Base-by-base conservation (phyloP, 2,113 vertebrate genomes). In the Hipposideros armiger region DNA sequence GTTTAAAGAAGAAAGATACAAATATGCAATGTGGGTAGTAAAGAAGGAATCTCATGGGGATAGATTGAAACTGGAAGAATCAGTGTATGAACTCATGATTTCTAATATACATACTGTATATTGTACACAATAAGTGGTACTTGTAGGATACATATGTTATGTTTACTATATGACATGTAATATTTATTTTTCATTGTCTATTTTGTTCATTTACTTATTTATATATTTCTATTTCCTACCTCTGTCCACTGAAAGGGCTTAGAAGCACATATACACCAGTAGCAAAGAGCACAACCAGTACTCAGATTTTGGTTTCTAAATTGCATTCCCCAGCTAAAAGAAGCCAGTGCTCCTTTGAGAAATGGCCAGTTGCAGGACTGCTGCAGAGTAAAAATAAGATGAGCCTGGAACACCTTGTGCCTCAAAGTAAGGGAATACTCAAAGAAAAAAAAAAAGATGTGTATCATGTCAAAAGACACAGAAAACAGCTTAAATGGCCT, bases 261-360 rank as follows among this genome's bases (percentile, higher is more conserved):
- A 77, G 28, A 93, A 82, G 73, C 36, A 67, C 52, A 80, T 32
- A 87, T 20, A 85, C 8, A 32, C 26, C 16, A 52, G 52, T 4
- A 87, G 16, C 36, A 92, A 26, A 40, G n/a, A 95, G 36, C 50
- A 94, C 14, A 88, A 1, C 30, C 7, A 80, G n/a, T 52, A 83
- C 8, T 5, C 56, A 78, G 47, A 66, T 24, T 90, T 56, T 73
- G 50, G 40, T 88, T 96, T 95, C 30, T 76, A 95, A 93, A 91
- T 15, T 84, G n/a, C 26, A 78, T 81, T 72, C 36, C 11, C 47
- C 67, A 80, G 91, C 58, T 93, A 64, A 93, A 91, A 93, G 58
- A 93, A 95, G 80, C 10, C 22, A 70, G 32, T 32, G 16, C 1
- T 80, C 40, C 64, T 83, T 60, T 91, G 17, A 87, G 58, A 93